Percentiles rank a stretch among this genome's conserved stretches.
Evolutionary conservation across 2,888 invertebrate species (phyloP).

Genomic region (Orthosia gracilis): DNA sequence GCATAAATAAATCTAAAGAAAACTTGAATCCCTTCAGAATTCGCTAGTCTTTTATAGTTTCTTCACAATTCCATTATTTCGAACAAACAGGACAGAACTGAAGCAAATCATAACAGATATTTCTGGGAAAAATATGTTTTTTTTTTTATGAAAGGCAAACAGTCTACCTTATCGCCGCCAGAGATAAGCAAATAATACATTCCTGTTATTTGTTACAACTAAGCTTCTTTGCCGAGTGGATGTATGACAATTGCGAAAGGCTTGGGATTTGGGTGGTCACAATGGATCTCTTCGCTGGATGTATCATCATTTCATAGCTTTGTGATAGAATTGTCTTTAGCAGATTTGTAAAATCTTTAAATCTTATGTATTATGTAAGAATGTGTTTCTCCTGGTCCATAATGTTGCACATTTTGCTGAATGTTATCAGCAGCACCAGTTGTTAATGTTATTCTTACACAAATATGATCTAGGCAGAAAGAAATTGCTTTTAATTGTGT

Average conservation of each 20-base stretch:
- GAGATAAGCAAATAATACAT: too few species aligned
- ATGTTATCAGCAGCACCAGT: slow-evolving; percentile 61
- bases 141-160: slow-evolving; percentile 64
- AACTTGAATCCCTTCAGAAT: not conserved
- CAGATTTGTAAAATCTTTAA: not conserved
- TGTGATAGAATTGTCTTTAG: slow-evolving; percentile 73
- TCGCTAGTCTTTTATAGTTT: slow-evolving; percentile 4
- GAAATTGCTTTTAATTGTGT: slow-evolving; percentile 78
- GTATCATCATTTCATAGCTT: slow-evolving; percentile 68
- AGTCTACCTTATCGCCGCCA: slow-evolving; percentile 69
- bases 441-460: slow-evolving; percentile 75
- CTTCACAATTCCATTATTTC: too few species aligned
- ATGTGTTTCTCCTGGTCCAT: slow-evolving; percentile 34
- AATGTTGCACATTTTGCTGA: slow-evolving; percentile 64
- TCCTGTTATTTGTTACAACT: slow-evolving; percentile 75
- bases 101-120: slow-evolving; percentile 59
- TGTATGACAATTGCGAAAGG: slow-evolving; percentile 79
- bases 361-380: not conserved
- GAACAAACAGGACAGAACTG: slow-evolving; percentile 23
- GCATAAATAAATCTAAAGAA: slow-evolving; percentile 1
- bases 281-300: slow-evolving; percentile 47
- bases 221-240: slow-evolving; percentile 73
- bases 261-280: slow-evolving; percentile 63
- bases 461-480: slow-evolving; percentile 84
- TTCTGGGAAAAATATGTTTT: slow-evolving; percentile 74